Evolutionary conservation across 2,797 vertebrate species (phyloP).

Genomic region (Sebastes hubbsi): DNA sequence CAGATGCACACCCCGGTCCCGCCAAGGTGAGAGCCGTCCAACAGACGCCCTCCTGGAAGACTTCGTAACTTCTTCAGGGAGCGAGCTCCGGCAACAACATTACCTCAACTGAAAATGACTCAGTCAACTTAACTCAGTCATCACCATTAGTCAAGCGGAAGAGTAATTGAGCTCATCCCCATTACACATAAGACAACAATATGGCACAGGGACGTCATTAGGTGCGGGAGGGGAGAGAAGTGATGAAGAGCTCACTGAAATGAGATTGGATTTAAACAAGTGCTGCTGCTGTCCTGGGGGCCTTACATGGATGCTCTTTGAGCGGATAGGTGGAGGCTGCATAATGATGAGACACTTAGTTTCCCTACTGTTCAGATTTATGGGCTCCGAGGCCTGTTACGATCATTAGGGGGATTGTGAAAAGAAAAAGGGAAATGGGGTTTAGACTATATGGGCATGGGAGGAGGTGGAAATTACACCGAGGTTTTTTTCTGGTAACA

Average conservation of each 20-base stretch:
- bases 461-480: conserved; percentile 59
- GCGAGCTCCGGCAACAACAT: conserved; percentile 41
- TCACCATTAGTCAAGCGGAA: conserved; percentile 69
- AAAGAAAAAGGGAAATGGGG: conserved; percentile 64
- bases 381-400: conserved; percentile 69
- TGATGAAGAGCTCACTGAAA: conserved; percentile 74
- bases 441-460: conserved; percentile 56
- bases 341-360: conserved; percentile 79
- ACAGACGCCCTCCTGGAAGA: conserved; percentile 9
- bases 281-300: conserved; percentile 61
- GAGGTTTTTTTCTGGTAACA: conserved; percentile 55
- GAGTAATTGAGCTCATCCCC: conserved; percentile 69
- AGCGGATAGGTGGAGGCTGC: conserved; percentile 71
- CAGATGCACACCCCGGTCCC: conserved; percentile 11
- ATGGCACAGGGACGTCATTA: conserved; percentile 59
- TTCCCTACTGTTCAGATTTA: conserved; percentile 76
- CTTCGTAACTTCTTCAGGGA: conserved; percentile 48
- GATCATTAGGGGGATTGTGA: conserved; percentile 74
- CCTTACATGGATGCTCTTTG: conserved; percentile 56
- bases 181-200: conserved; percentile 71
- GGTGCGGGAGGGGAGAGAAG: conserved; percentile 21
- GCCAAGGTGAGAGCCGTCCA: conserved; percentile 10
- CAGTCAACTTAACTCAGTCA: conserved; percentile 61
- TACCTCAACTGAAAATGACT: conserved; percentile 48
- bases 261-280: conserved; percentile 79